Conservation (phyloP, 2,113 vertebrate species). For the Cisticola juncidis region DNA sequence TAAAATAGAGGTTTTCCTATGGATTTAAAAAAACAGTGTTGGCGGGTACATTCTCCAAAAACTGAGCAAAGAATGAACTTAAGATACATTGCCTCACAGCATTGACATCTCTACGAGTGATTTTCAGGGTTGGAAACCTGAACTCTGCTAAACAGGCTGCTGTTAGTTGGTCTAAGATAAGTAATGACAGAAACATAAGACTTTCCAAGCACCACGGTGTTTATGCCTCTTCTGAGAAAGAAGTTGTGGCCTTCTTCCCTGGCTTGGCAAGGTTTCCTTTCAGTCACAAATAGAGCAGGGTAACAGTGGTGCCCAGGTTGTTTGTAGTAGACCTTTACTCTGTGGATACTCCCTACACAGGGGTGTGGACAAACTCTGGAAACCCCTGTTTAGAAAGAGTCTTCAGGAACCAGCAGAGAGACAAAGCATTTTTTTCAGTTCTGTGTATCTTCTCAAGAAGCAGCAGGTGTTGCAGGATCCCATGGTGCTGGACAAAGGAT, state of each 20-base stretch:
- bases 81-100: background rate
- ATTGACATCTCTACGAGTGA: background rate
- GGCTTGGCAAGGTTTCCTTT: background rate
- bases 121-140: background rate
- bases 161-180: background rate
- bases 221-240: rapidly evolving
- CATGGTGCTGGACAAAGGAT: background rate
- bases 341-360: background rate
- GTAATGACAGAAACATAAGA: background rate
- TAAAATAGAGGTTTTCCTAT: background rate
- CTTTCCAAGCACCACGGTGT: background rate
- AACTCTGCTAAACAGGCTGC: background rate
- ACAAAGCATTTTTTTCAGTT: background rate
- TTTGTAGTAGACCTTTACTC: rapidly evolving
- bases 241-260: background rate
- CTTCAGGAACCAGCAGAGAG: background rate
- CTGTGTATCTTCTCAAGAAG: background rate
- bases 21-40: background rate
- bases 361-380: background rate
- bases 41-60: background rate
- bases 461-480: background rate
- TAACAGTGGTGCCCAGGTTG: background rate
- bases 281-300: background rate
- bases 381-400: background rate
- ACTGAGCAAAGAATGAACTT: background rate